Base-by-base conservation (phyloP, 2,797 vertebrate species). In the Platyrinchus mystaceus region DNA sequence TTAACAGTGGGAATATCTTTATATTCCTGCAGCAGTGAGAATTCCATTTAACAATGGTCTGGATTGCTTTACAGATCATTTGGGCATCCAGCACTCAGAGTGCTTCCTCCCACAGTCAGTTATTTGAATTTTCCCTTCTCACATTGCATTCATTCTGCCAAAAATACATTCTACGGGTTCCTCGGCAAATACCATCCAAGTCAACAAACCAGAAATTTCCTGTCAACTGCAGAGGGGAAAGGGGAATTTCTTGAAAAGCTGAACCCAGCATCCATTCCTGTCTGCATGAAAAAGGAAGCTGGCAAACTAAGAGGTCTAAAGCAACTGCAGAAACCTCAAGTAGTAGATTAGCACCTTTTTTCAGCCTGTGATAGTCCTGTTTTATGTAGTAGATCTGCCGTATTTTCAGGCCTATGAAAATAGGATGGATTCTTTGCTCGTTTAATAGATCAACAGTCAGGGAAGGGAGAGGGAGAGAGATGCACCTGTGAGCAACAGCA, bases 151-250 rank as follows among this genome's bases (percentile, higher is more conserved):
- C 14, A 50, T 93, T 75, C 13, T 90, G 83, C 81, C 84, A 94
- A 79, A 92, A 89, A 78, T 53, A 89, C 18, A 60, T 79, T 84
- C 69, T 85, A 0, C 20, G 41, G 4, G 24, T 71, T 91, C 47
- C 34, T 89, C 0, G 2, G 69, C 75, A 88, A 91, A 93, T 85
- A 53, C 90, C 0, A 0, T 75, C 47, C 64, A 75, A 89, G 86
- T 62, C 86, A 90, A 62, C 41, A 90, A 94, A 86, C 16, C 74
- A 92, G 75, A 87, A 78, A 75, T 84, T 94, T 94, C 91, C 80
- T 89, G 78, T 66, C 71, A 73, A 0, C 74, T 81, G 52, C 8
- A 41, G 41, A 76, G 28, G 37, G 20, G 12, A 92, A 78, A 76
- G 44, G 28, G 53, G 23, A 67, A 63, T 85, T 93, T 90, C 77